A percentile compares a stretch with the other conserved stretches of the same genome.
Conservation (phyloP, 1,140 invertebrate genomes). For the Drosophila santomea region DNA sequence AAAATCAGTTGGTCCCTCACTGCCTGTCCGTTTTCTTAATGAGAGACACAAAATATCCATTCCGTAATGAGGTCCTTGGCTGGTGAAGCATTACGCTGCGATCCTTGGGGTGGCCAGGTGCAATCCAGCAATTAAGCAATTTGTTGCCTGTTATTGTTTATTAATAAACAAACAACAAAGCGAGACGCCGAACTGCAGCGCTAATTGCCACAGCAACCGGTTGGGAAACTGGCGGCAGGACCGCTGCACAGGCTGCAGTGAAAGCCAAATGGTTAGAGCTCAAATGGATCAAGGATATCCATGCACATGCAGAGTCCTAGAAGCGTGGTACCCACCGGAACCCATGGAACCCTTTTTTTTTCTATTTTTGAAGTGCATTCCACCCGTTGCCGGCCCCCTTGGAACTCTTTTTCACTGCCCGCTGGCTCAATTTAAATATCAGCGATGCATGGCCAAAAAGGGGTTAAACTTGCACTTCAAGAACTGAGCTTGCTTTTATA, state of each 20-base stretch:
- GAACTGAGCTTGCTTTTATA: background rate
- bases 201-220: slow-evolving; percentile 75
- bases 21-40: slow-evolving; percentile 51
- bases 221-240: slow-evolving; percentile 4
- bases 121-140: slow-evolving; percentile 74
- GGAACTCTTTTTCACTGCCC: slow-evolving; percentile 61
- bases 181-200: slow-evolving; percentile 30
- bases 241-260: background rate
- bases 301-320: slow-evolving; percentile 37
- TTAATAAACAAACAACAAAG: slow-evolving; percentile 79
- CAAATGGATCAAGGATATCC: slow-evolving; percentile 51
- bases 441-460: slow-evolving; percentile 74
- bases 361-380: slow-evolving; percentile 78
- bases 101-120: slow-evolving; percentile 32
- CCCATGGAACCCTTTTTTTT: slow-evolving; percentile 64
- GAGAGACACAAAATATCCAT: slow-evolving; percentile 54
- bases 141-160: slow-evolving; percentile 74
- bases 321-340: slow-evolving; percentile 19
- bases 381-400: slow-evolving; percentile 38
- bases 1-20: slow-evolving; percentile 53
- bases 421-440: slow-evolving; percentile 78
- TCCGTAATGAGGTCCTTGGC: slow-evolving; percentile 47
- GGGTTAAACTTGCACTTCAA: slow-evolving; percentile 20
- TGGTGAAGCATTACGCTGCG: slow-evolving; percentile 24
- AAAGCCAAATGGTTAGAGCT: slow-evolving; percentile 18